Evolutionary conservation across 2,797 vertebrate genomes (phyloP), one percentile per base, ranked within the genome.

Genomic region (Babyrousa celebensis): DNA sequence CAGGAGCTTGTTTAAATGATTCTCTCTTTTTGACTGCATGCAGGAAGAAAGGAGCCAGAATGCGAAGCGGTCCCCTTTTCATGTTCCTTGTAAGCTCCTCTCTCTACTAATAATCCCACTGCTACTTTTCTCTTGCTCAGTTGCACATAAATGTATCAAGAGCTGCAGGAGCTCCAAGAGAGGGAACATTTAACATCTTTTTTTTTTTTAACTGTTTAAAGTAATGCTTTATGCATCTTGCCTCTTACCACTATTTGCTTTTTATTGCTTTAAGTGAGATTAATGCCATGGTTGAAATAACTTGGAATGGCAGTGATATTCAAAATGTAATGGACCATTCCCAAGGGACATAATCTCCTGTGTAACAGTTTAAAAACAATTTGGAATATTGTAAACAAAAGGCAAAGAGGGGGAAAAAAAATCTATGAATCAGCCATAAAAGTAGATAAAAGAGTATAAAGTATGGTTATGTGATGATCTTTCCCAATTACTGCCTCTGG

Each of bases 11-110:
- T 97, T 98, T 97, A 97, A 98, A 98, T 6, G 78, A 95, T 91
- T 98, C 96, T 97, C 96, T 98, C 97, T 97, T 98, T 98, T 97
- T 97, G 98, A 98, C 97, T 95, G 97, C 95, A 63, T 32, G 95
- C 90, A 9, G 95, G 97, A 96, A 98, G 96, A 98, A 98, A 95
- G 83, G 94, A 96, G 96, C 95, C 84, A 62, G 97, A 97, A 70
- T 93, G 94, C 86, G 94, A 97, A 96, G 93, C 82, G 5, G 82
- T 68, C n/a, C 82, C 86, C 94, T 98, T 98, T 98, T 98, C 98
- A 98, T 98, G 97, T 98, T 95, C 97, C 97, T 97, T 96, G 96
- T 97, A 95, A 97, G 58, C 74, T 89, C 96, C 97, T 96, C 97
- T 98, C 96, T 97, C 96, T 96, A 91, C 97, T 98, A 98, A 98